Conservation (phyloP, 2,113 vertebrate species). For the Hyaena hyaena region DNA sequence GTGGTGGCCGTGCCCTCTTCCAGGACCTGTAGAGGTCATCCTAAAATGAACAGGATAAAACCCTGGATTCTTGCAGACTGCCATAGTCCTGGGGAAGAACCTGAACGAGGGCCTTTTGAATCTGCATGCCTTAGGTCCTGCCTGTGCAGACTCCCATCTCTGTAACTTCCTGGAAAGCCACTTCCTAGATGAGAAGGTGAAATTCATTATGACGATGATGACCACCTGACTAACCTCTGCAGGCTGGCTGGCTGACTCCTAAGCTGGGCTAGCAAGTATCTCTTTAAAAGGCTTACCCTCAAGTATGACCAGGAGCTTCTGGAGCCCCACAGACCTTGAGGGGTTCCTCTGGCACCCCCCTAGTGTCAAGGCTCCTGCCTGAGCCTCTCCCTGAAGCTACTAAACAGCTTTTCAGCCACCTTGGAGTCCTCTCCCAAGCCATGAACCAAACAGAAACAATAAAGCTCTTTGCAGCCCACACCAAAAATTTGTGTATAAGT, state of each 20-base stretch:
- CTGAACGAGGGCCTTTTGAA: not conserved
- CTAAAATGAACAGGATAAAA: not conserved
- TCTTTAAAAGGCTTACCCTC: not conserved
- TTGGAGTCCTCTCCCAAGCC: not conserved
- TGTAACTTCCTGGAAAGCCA: not conserved
- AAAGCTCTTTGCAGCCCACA: not conserved
- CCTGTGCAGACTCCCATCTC: not conserved
- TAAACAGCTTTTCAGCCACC: not conserved
- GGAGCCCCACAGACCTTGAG: not conserved
- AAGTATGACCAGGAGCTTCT: not conserved
- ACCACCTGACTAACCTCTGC: not conserved
- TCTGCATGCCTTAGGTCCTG: not conserved
- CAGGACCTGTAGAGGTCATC: not conserved
- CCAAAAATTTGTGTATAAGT: not conserved
- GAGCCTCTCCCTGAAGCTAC: not conserved
- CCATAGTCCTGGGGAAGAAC: not conserved
- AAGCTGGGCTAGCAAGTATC: not conserved
- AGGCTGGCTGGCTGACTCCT: not conserved
- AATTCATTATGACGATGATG: not conserved
- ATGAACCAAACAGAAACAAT: not conserved
- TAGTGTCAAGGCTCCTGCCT: not conserved
- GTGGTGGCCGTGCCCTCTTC: not conserved
- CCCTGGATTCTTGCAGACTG: not conserved
- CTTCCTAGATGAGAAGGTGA: not conserved
- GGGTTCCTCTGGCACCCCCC: not conserved